Conservation (phyloP, 2,113 vertebrate species). For the Clarias gariepinus region DNA sequence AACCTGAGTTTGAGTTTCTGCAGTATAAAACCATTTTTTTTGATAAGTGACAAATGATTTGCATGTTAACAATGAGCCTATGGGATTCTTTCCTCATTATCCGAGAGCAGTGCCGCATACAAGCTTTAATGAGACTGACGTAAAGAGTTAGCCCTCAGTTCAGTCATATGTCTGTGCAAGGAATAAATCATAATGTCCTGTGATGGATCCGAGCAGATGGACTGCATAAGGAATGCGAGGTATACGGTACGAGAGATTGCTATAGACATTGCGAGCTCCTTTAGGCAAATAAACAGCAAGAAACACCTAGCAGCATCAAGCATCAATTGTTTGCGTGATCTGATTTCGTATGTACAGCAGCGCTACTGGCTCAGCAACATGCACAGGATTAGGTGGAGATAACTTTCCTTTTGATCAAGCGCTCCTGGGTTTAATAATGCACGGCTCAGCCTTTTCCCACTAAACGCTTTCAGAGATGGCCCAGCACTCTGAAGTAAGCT, state of each 20-base stretch:
- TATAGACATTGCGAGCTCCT: constrained; percentile 1
- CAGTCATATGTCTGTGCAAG: not conserved
- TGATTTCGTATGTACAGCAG: constrained; percentile 48
- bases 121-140: constrained; percentile 1
- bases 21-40: constrained; percentile 22
- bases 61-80: not conserved
- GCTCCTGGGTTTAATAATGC: constrained; percentile 55
- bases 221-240: not conserved
- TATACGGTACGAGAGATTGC: not conserved
- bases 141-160: constrained; percentile 12
- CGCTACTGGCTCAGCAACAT: constrained; percentile 17
- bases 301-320: constrained; percentile 15
- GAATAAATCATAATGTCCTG: constrained; percentile 16
- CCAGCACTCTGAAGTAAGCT: constrained; percentile 34
- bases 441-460: constrained; percentile 40
- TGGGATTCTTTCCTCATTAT: constrained; percentile 6
- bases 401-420: constrained; percentile 52
- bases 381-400: constrained; percentile 48
- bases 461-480: constrained; percentile 41
- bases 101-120: not conserved
- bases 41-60: constrained; percentile 22
- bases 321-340: constrained; percentile 47
- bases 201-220: constrained; percentile 6
- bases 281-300: constrained; percentile 28
- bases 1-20: not conserved